A percentile compares a stretch with the other conserved stretches of the same genome.
Evolutionary conservation across 2,888 invertebrate genomes (phyloP).

Genomic region (Tenthredo livida): DNA sequence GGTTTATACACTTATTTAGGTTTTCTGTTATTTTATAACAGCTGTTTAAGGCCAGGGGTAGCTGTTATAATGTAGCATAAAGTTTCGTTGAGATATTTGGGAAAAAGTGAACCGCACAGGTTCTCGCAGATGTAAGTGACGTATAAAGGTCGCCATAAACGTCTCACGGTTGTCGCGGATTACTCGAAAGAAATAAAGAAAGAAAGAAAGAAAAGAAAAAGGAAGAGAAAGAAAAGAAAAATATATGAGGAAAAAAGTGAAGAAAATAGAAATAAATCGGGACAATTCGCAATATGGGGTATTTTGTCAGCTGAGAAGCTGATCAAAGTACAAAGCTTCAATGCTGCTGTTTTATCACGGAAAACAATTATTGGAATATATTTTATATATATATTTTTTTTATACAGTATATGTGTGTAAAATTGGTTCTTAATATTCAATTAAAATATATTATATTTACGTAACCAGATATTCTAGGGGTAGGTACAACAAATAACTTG

Average conservation of each 20-base stretch:
- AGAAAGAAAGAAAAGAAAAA: neutral
- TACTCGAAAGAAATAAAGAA: neutral
- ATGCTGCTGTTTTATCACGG: neutral
- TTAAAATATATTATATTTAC: slow-evolving; percentile 1
- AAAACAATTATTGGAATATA: neutral
- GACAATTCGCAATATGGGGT: neutral
- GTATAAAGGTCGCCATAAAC: slow-evolving; percentile 23
- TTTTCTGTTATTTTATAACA: too few species aligned
- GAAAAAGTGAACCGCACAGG: neutral
- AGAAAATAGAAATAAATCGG: neutral
- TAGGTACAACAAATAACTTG: neutral
- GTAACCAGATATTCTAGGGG: neutral
- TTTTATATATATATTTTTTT: too few species aligned
- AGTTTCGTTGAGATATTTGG: neutral
- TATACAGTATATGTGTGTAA: neutral
- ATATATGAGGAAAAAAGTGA: too few species aligned
- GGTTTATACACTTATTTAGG: too few species aligned
- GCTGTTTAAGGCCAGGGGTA: too few species aligned
- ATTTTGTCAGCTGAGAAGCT: neutral
- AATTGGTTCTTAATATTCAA: neutral
- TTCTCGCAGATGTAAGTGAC: slow-evolving; percentile 12
- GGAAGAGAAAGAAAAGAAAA: neutral
- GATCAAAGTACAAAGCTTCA: slow-evolving; percentile 7
- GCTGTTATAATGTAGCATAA: too few species aligned
- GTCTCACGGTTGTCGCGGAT: neutral